Base-by-base conservation (phyloP, 1,140 invertebrate species). In the Ctenoplectra terminalis region DNA sequence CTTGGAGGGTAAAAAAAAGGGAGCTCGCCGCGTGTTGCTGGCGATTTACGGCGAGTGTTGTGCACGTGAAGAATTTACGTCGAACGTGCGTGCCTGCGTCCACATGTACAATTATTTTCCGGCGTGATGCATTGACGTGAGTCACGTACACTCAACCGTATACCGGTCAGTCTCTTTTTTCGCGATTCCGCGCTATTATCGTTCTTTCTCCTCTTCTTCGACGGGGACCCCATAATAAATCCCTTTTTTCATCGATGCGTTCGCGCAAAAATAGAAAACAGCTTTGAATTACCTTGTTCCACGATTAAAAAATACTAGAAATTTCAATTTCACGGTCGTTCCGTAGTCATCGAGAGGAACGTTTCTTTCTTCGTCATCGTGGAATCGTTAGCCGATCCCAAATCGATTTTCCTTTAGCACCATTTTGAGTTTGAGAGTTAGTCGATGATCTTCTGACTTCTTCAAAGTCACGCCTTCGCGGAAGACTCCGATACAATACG, bases 361-460 rank as follows among this genome's bases (percentile, higher is more conserved):
- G 13, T 29, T 54, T 86, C 85, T 69, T 31, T 34, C 78, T 78
- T 73, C 73, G 85, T 90, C 89, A 90, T 91, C 78, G 81, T 66
- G 78, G 58, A 69, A 88, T 90, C 88, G 82, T 90, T 88, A 88
- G 1, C 61, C 46, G 5, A 66, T 60, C 34, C 52, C 76, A 67
- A 84, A 90, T 90, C 81, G 85, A 91, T 89, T 82, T 90, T 86
- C 71, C 83, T 37, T 60, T 69, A 70, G 82, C 81, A 78, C 81
- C 79, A 75, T 82, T 31, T 29, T 23, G 4, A 3, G 20, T 29
- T 7, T 46, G 50, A 60, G 54, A 61, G 50, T 17, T 17, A 74
- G 81, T 87, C 61, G 15, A 26, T 17, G 31, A 29, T 73, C 11
- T 9, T 29, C 5, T 15, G 1, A 26, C 23, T 8, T 50, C 13